These are phyloP conservation scores for Phylloscopus trochilus DNA, from an alignment of 2,113 vertebrate species.

Conservation along the genomic window DNA sequence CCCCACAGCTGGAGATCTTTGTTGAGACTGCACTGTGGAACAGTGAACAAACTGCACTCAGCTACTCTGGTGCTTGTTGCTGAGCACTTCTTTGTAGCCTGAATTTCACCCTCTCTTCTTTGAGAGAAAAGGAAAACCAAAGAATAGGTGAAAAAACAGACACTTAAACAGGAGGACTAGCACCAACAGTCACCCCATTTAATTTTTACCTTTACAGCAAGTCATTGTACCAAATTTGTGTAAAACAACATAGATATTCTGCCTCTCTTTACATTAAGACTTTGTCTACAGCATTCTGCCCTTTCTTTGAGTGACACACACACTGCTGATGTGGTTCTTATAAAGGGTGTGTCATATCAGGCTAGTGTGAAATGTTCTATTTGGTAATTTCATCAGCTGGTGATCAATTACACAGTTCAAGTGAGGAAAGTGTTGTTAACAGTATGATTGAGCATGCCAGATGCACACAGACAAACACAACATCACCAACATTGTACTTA, in stretches of 20 bases:
- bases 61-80: background rate
- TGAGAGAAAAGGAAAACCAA: background rate
- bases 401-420: slow-evolving; percentile 18
- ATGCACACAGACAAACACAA: slow-evolving; percentile 61
- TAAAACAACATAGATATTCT: background rate
- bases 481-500: slow-evolving; percentile 33
- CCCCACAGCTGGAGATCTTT: background rate
- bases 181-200: background rate
- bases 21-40: background rate
- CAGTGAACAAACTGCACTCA: background rate
- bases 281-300: background rate
- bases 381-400: background rate
- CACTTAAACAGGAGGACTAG: background rate
- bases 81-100: background rate
- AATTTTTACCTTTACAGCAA: background rate
- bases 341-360: background rate
- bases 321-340: background rate
- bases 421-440: slow-evolving; percentile 60
- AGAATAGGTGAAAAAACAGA: background rate
- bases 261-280: background rate
- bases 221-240: background rate
- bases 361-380: background rate
- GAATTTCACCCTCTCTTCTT: background rate
- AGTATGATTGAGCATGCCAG: slow-evolving; percentile 46
- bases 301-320: background rate